Evolutionary conservation across 2,797 vertebrate genomes (phyloP).

Genomic region (Sebastes steindachneri): DNA sequence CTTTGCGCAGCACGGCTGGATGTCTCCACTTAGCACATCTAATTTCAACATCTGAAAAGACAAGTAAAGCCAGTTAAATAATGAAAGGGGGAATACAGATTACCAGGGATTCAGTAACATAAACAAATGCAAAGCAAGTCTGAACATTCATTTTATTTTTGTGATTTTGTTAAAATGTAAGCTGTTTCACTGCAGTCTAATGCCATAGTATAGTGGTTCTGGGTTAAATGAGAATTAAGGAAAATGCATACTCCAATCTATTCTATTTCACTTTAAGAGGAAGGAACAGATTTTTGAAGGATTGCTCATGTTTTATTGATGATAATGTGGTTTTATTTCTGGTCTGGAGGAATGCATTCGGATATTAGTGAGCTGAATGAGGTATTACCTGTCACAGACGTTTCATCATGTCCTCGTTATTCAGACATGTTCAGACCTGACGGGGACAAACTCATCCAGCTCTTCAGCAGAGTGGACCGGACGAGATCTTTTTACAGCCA

Average conservation of each 20-base stretch:
- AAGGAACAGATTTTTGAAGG: neutral
- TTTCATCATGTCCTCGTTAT: slow-evolving; percentile 10
- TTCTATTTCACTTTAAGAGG: neutral
- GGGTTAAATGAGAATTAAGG: neutral
- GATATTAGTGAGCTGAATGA: neutral
- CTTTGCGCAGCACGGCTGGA: too few species aligned
- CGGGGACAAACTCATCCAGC: neutral
- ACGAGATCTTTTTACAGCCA: neutral
- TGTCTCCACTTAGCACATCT: neutral
- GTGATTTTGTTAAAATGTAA: neutral
- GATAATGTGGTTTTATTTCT: slow-evolving; percentile 4
- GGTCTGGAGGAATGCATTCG: neutral
- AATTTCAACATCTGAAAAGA: neutral
- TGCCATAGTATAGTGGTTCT: neutral
- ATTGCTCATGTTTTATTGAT: neutral
- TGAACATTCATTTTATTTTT: neutral
- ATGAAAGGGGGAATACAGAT: neutral
- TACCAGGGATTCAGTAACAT: neutral
- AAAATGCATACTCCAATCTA: neutral
- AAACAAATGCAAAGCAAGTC: neutral
- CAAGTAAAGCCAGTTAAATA: neutral
- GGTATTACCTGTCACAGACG: neutral
- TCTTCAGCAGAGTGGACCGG: neutral
- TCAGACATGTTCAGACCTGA: slow-evolving; percentile 5
- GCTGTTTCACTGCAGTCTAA: neutral